Evolutionary conservation across 2,888 invertebrate genomes (phyloP).

Genomic region (Eilema sororculum): DNA sequence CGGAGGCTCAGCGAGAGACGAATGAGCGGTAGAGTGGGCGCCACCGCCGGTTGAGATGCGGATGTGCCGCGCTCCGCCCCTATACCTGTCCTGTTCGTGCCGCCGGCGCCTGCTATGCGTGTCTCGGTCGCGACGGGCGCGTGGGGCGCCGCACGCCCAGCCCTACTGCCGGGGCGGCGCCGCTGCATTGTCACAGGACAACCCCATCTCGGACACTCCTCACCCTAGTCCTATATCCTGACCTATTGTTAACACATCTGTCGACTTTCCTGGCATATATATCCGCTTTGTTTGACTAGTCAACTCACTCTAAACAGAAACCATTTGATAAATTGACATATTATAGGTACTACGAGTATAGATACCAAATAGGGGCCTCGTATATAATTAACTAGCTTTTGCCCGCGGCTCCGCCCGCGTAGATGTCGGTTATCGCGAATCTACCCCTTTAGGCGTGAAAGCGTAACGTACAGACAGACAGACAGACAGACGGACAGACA

Average conservation of each 20-base stretch:
- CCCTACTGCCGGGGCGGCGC: conserved; percentile 58
- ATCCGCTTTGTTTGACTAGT: conserved; percentile 30
- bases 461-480: too few relatives aligned
- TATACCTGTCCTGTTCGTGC: conserved; percentile 46
- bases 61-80: conserved; percentile 28
- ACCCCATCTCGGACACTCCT: conserved; percentile 62
- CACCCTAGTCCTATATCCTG: conserved; percentile 63
- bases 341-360: neutral
- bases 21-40: conserved; percentile 81
- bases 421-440: too few relatives aligned
- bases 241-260: conserved; percentile 67
- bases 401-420: too few relatives aligned
- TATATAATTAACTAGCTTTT: neutral
- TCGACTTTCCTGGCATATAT: conserved; percentile 50
- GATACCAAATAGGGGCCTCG: neutral
- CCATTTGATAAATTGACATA: conserved; percentile 15
- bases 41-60: conserved; percentile 55
- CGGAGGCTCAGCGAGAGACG: conserved; percentile 85
- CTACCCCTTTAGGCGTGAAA: too few relatives aligned
- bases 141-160: conserved; percentile 58
- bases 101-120: conserved; percentile 20
- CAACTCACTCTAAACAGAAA: conserved; percentile 17
- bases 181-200: conserved; percentile 49
- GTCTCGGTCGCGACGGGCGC: conserved; percentile 9
- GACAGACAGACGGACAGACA: too few relatives aligned